phyloP scores from a whole-genome alignment of 2,113 vertebrate genomes.

The Anolis carolinensis region DNA sequence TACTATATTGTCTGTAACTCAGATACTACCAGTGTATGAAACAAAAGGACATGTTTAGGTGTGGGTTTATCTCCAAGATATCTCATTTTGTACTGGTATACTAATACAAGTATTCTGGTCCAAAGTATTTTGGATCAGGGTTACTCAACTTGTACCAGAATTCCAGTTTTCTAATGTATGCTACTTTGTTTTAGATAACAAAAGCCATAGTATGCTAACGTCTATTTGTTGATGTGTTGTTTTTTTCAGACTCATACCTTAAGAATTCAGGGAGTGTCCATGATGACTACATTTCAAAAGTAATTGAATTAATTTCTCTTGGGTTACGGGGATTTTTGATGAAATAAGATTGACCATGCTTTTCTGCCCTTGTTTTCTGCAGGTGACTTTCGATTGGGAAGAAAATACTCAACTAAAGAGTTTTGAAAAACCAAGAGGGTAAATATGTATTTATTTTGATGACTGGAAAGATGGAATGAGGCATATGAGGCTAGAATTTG shows the following conservation, averaged over 20 bases:
- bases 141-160: too few relatives aligned
- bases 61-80: too few relatives aligned
- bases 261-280: not conserved
- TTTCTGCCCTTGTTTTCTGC: not conserved
- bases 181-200: not conserved
- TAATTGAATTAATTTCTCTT: not conserved
- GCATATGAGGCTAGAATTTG: rapidly evolving
- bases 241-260: not conserved
- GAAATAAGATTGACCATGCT: not conserved
- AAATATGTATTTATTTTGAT: constrained; percentile 8
- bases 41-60: too few relatives aligned
- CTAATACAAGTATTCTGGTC: too few relatives aligned
- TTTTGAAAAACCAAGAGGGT: constrained; percentile 39
- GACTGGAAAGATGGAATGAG: not conserved
- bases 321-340: not conserved
- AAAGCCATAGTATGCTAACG: not conserved
- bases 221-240: not conserved
- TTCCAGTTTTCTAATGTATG: not conserved
- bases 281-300: not conserved
- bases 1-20: too few relatives aligned
- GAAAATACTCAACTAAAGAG: not conserved
- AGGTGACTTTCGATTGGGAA: constrained; percentile 32
- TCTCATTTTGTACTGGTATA: too few relatives aligned
- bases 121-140: too few relatives aligned
- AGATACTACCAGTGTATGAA: too few relatives aligned